A percentile compares a stretch with the other conserved stretches of the same genome.
Evolutionary conservation across 2,797 vertebrate species (phyloP).

Genomic region (Ctenosaura bakeri): DNA sequence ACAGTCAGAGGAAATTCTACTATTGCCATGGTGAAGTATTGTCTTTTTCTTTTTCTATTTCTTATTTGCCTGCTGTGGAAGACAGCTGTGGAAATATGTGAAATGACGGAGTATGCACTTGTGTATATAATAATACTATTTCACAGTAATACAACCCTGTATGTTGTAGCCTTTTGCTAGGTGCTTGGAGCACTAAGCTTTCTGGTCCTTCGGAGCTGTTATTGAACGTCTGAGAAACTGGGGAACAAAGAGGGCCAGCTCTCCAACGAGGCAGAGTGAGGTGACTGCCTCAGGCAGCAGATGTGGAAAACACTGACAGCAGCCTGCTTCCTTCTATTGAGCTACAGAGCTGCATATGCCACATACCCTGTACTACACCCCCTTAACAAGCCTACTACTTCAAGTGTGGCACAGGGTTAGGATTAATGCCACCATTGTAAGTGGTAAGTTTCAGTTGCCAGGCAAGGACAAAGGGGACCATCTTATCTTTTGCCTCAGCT

Average conservation of each 20-base stretch:
- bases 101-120: background rate
- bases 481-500: background rate
- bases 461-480: background rate
- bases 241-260: background rate
- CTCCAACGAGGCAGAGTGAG: background rate
- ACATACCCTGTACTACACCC: background rate
- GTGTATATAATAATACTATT: background rate
- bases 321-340: background rate
- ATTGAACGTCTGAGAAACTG: background rate
- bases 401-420: background rate
- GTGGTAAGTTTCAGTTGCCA: background rate
- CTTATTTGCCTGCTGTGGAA: background rate
- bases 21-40: slow-evolving; percentile 22
- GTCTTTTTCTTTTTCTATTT: slow-evolving; percentile 6
- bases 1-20: background rate
- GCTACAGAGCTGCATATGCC: background rate
- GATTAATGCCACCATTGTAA: too few relatives aligned
- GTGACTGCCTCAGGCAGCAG: background rate
- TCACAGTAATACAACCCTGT: background rate
- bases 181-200: background rate
- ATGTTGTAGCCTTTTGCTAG: background rate
- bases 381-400: background rate
- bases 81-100: background rate
- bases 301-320: background rate
- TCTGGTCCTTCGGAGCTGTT: background rate